A percentile compares a stretch with the other conserved stretches of the same genome.
These are phyloP conservation scores for Psittacula derbiana DNA, from an alignment of 2,797 vertebrate species.

Conservation along the genomic window DNA sequence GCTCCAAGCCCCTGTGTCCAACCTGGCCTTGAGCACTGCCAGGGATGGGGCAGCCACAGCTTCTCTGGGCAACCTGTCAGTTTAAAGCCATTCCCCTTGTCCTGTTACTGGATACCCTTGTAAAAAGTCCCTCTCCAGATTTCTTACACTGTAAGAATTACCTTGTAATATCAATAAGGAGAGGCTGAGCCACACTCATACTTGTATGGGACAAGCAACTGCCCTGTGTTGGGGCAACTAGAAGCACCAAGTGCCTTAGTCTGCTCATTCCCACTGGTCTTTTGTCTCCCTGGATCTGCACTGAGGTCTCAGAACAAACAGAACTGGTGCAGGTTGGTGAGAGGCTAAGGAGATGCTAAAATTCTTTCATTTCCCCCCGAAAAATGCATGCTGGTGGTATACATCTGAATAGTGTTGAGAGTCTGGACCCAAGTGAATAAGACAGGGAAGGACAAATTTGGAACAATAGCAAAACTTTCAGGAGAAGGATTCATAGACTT, in stretches of 20 bases:
- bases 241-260: rapidly evolving
- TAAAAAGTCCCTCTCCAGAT: neutral
- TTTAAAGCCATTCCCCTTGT: neutral
- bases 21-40: neutral
- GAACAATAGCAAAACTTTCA: neutral
- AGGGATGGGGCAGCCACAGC: neutral
- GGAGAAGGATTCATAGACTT: neutral
- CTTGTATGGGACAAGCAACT: rapidly evolving
- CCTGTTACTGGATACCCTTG: neutral
- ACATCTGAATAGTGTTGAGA: neutral
- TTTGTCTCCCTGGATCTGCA: neutral
- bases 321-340: neutral
- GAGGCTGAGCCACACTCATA: neutral
- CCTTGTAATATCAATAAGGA: neutral
- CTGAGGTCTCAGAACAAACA: neutral
- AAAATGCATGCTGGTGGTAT: rapidly evolving
- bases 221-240: neutral
- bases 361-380: neutral
- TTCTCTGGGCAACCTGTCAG: neutral
- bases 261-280: neutral
- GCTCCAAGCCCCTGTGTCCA: neutral
- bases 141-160: neutral
- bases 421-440: neutral
- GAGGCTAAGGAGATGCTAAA: neutral
- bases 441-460: neutral